These are phyloP conservation scores for Fratercula arctica DNA, from an alignment of 2,797 vertebrate genomes.

Conservation along the genomic window DNA sequence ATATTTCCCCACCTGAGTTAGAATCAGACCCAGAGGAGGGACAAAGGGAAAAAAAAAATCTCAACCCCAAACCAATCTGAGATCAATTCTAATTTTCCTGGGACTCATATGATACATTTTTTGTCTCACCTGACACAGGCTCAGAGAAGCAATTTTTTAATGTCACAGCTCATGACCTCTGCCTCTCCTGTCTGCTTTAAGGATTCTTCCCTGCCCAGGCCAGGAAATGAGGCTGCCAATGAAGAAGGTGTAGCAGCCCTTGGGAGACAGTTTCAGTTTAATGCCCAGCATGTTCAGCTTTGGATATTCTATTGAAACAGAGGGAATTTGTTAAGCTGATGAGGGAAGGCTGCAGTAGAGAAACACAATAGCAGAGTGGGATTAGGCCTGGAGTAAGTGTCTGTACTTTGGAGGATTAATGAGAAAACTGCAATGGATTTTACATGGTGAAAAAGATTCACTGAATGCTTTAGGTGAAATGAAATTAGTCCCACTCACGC, in stretches of 20 bases:
- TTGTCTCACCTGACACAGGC: slow-evolving; percentile 47
- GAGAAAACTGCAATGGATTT: slow-evolving; percentile 71
- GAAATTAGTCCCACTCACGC: slow-evolving; percentile 60
- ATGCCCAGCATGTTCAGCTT: slow-evolving; percentile 56
- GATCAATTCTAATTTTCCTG: slow-evolving; percentile 69
- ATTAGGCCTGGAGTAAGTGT: slow-evolving; percentile 72
- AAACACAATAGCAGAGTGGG: slow-evolving; percentile 70
- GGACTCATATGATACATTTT: not conserved
- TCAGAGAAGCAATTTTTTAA: slow-evolving; percentile 49
- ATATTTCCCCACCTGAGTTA: not conserved
- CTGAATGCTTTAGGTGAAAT: slow-evolving; percentile 65
- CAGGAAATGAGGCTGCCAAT: not conserved
- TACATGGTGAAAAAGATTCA: slow-evolving; percentile 69
- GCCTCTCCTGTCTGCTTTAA: not conserved
- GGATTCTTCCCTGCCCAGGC: not conserved
- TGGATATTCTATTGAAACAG: slow-evolving; percentile 53
- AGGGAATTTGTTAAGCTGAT: slow-evolving; percentile 71
- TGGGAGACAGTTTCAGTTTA: slow-evolving; percentile 44
- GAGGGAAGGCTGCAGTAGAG: slow-evolving; percentile 64
- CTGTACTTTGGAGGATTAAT: slow-evolving; percentile 73
- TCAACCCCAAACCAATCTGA: not conserved
- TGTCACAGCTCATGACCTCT: slow-evolving; percentile 50
- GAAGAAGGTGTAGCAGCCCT: slow-evolving; percentile 15
- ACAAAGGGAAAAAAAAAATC: slow-evolving; percentile 2
- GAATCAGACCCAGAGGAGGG: not conserved